Conservation (phyloP, 2,888 invertebrate genomes). For the Caenorhabditis sp. region DNA sequence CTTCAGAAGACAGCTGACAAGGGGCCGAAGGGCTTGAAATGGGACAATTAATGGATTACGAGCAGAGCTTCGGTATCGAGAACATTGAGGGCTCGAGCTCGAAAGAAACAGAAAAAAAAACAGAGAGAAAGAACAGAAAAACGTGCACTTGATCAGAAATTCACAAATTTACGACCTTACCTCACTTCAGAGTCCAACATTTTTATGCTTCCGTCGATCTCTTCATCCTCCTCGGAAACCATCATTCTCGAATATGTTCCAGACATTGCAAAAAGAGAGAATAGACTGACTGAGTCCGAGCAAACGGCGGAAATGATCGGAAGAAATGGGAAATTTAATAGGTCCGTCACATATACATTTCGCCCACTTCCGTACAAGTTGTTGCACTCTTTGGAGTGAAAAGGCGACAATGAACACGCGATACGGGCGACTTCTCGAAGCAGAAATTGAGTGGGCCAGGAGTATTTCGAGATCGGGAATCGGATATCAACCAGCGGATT, state of each 20-base stretch:
- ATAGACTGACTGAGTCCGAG: slow-evolving; percentile 5
- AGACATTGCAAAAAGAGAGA: slow-evolving; percentile 2
- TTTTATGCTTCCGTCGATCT: slow-evolving; percentile 21
- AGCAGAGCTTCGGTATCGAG: not conserved
- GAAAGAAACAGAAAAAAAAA: slow-evolving; percentile 2
- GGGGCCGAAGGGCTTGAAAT: slow-evolving; percentile 29
- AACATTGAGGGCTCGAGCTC: slow-evolving; percentile 5
- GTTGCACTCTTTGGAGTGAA: not conserved
- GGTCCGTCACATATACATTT: slow-evolving; percentile 39
- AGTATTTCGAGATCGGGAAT: not conserved
- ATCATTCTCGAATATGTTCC: slow-evolving; percentile 18
- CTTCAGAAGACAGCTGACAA: slow-evolving; percentile 37
- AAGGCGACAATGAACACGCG: slow-evolving; percentile 9
- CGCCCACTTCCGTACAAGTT: slow-evolving; percentile 16
- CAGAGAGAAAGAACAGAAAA: slow-evolving; percentile 11
- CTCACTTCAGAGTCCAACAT: slow-evolving; percentile 27
- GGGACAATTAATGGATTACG: slow-evolving; percentile 59
- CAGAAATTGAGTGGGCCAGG: not conserved
- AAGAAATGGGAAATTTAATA: slow-evolving; percentile 50
- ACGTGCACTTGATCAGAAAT: slow-evolving; percentile 20
- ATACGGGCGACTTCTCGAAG: not conserved
- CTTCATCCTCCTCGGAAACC: slow-evolving; percentile 17
- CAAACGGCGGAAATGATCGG: slow-evolving; percentile 8
- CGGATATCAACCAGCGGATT: not conserved
- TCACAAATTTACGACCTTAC: slow-evolving; percentile 41